phyloP scores from a whole-genome alignment of 1,140 invertebrate species.

The Dryas iulia region DNA sequence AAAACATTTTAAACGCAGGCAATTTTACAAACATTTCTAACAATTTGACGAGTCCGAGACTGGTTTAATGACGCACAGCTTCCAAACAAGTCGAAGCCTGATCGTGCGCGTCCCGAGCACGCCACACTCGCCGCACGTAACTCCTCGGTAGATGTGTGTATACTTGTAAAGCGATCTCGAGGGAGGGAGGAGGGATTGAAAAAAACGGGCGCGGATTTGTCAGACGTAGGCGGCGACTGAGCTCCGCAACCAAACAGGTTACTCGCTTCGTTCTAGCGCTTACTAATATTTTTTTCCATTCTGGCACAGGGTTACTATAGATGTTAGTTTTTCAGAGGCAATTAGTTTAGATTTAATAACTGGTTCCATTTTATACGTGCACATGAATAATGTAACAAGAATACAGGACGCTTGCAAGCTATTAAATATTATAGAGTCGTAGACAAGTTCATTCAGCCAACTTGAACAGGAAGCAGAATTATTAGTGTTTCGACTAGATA shows the following conservation, averaged over 20 bases:
- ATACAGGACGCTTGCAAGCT: background rate
- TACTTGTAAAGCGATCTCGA: slow-evolving; percentile 35
- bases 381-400: slow-evolving; percentile 16
- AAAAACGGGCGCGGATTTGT: slow-evolving; percentile 73
- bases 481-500: slow-evolving; percentile 45
- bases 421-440: slow-evolving; percentile 7
- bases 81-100: slow-evolving; percentile 67
- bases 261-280: slow-evolving; percentile 57
- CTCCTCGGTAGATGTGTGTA: slow-evolving; percentile 36
- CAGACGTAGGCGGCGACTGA: slow-evolving; percentile 62
- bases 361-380: slow-evolving; percentile 7
- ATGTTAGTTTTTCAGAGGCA: slow-evolving; percentile 18
- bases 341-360: slow-evolving; percentile 22
- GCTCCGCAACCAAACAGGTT: slow-evolving; percentile 68
- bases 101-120: slow-evolving; percentile 50
- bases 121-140: slow-evolving; percentile 40
- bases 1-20: slow-evolving; percentile 24
- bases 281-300: slow-evolving; percentile 58
- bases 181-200: slow-evolving; percentile 36
- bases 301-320: slow-evolving; percentile 52
- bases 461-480: slow-evolving; percentile 33
- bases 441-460: slow-evolving; percentile 11
- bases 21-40: slow-evolving; percentile 41
- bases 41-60: slow-evolving; percentile 29
- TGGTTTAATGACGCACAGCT: slow-evolving; percentile 47